These are phyloP conservation scores for Ashinkailepas kermadecensis DNA, from an alignment of 2,888 invertebrate genomes.

Conservation along the genomic window DNA sequence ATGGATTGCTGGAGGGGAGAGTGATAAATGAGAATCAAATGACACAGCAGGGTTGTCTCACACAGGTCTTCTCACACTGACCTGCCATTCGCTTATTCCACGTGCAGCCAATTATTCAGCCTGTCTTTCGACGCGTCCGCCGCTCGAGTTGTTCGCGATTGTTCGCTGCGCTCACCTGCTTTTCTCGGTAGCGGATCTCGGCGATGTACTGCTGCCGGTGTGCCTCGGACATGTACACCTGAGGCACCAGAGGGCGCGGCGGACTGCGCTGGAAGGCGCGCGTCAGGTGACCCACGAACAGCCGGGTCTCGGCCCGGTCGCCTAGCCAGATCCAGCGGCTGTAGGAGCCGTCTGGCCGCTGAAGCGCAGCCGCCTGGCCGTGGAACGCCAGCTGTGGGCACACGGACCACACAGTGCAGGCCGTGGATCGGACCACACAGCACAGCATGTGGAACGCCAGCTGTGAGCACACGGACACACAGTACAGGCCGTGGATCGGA, in stretches of 20 bases:
- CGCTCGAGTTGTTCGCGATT: too few relatives aligned
- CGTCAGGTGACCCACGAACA: background rate
- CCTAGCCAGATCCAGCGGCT: constrained; percentile 14
- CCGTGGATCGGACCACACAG: too few relatives aligned
- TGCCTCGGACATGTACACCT: constrained; percentile 10
- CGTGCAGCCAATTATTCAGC: too few relatives aligned
- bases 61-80: too few relatives aligned
- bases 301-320: background rate
- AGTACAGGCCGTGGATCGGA: too few relatives aligned
- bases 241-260: constrained; percentile 8
- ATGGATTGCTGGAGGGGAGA: too few relatives aligned
- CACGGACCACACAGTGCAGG: too few relatives aligned
- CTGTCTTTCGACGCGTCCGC: too few relatives aligned
- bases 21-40: too few relatives aligned
- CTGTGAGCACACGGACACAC: background rate
- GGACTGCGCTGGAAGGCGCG: background rate
- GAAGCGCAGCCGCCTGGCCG: constrained; percentile 3
- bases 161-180: background rate
- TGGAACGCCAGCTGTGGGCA: constrained; percentile 1
- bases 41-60: too few relatives aligned
- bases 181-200: background rate
- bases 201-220: background rate
- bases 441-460: background rate
- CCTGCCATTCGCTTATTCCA: too few relatives aligned
- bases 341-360: constrained; percentile 12